A percentile compares a stretch with the other conserved stretches of the same genome.
Conservation (phyloP, 2,113 vertebrate species). For the Hippolais icterina region DNA sequence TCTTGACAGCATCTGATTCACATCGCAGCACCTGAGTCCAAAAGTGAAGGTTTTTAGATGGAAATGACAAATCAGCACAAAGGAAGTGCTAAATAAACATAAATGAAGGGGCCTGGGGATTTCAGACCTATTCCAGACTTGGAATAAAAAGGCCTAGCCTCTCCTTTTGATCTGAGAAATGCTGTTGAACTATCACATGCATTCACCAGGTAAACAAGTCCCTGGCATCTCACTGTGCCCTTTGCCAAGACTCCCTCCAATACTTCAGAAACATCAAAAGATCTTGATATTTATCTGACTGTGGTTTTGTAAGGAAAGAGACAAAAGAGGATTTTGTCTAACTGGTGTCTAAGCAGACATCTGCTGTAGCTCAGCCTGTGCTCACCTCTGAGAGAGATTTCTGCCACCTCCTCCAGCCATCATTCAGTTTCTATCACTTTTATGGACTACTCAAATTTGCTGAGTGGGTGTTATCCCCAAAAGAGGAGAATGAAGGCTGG, state of each 20-base stretch:
- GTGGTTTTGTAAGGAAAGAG: background rate
- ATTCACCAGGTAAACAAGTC: background rate
- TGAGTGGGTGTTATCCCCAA: background rate
- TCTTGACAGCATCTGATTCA: background rate
- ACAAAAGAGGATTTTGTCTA: background rate
- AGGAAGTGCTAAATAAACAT: background rate
- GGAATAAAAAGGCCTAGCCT: background rate
- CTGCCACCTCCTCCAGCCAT: background rate
- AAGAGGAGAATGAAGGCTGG: background rate
- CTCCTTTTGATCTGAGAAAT: background rate
- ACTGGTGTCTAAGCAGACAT: background rate
- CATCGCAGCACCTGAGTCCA: background rate
- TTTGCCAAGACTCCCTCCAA: background rate
- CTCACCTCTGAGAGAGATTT: background rate
- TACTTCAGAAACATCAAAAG: background rate
- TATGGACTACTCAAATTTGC: background rate
- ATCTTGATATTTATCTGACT: background rate
- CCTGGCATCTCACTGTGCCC: background rate
- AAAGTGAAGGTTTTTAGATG: background rate
- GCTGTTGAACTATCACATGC: background rate
- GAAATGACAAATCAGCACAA: background rate
- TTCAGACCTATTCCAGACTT: background rate
- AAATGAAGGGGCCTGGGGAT: background rate
- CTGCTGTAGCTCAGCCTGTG: background rate
- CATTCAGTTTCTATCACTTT: background rate